Evolutionary conservation across 2,113 vertebrate species (phyloP), one percentile per base, ranked within the genome.

Genomic region (Lagopus leucura): DNA sequence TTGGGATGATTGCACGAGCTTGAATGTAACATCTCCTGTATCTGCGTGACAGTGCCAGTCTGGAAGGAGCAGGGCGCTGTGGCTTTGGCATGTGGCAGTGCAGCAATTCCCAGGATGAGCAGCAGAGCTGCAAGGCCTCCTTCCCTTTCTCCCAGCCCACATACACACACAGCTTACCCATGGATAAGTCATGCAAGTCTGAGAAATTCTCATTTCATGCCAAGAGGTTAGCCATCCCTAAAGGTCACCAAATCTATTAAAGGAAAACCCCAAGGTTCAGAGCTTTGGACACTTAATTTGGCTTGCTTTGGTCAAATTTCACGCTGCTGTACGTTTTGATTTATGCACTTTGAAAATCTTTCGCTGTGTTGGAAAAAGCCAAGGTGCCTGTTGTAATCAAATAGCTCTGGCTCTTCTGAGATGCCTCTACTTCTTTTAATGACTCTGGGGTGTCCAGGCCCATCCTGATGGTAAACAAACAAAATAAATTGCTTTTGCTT

Each of bases 231-330:
- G 84, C 82, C 79, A 74, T 15, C 40, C 86, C 79, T 83, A 88
- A 89, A 93, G 83, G 86, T 93, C 93, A 81, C 67, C 93, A 71
- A 70, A 85, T 82, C 90, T 94, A 83, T 93, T 93, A 87, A 87
- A 85, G 78, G 85, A 71, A 77, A 25, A 12, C 67, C 84, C 55
- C 80, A 4, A 0, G 91, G 84, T 70, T 72, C 78, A 45, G 89
- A 88, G 84, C 88, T 92, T 87, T 74, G 93, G 93, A 43, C 93
- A 93, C 75, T 34, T 95, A 22, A 92, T 94, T 95, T 89, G 90
- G 52, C 61, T 95, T 82, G 45, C 92, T 95, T 61, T 93, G 94
- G 86, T 75, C 40, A 27, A 75, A 94, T 97, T 96, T 93, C 95
- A 86, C 8, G 43, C 95, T 38, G 82, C 84, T 91, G 92, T 63